Percentiles rank a stretch among this genome's conserved stretches.
These are phyloP conservation scores for Xenopus tropicalis DNA, from an alignment of 2,113 vertebrate genomes.

Conservation along the genomic window UCB_Xtro_10.0 CM004447.2:104357001-104357500, in stretches of 20 bases:
- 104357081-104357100: too few relatives aligned
- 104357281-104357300: constrained; percentile 27
- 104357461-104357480: constrained; percentile 35
- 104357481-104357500: constrained; percentile 35
- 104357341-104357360: constrained; percentile 38
- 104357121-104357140: too few relatives aligned
- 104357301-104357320: constrained; percentile 35
- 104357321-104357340: constrained; percentile 37
- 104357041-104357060: too few relatives aligned
- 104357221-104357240: neutral
- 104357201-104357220: too few relatives aligned
- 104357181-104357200: too few relatives aligned
- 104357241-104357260: constrained; percentile 2
- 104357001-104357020: too few relatives aligned
- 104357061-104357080: too few relatives aligned
- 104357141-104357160: too few relatives aligned
- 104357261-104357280: constrained; percentile 17
- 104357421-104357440: constrained; percentile 41
- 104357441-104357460: constrained; percentile 37
- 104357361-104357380: constrained; percentile 25
- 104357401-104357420: constrained; percentile 40
- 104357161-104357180: too few relatives aligned
- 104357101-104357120: too few relatives aligned
- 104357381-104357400: constrained; percentile 41
- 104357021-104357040: too few relatives aligned